Conservation (phyloP, 2,113 vertebrate species). For the Microcebus jonahi region DNA sequence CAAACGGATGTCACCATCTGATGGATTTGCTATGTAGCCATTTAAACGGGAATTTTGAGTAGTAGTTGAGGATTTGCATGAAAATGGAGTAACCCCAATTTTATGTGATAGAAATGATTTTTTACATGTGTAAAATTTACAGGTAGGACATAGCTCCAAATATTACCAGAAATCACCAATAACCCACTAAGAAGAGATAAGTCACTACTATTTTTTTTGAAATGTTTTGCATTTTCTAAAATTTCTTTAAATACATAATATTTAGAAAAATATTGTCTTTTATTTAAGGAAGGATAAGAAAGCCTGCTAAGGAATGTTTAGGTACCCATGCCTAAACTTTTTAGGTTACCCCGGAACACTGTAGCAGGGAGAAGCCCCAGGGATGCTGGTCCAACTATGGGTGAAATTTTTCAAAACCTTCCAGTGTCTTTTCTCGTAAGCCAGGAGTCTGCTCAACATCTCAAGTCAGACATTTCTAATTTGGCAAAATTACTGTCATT, state of each 20-base stretch:
- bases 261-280: not conserved
- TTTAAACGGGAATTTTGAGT: not conserved
- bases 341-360: not conserved
- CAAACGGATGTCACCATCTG: not conserved
- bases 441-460: not conserved
- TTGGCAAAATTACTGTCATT: constrained; percentile 23
- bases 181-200: not conserved
- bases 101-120: not conserved
- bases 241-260: not conserved
- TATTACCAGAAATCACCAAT: not conserved
- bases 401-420: not conserved
- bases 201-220: not conserved
- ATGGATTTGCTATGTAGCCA: not conserved
- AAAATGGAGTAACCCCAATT: not conserved
- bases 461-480: not conserved
- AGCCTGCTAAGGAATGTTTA: not conserved
- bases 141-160: too few species aligned
- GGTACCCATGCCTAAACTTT: not conserved
- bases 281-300: not conserved
- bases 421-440: accelerated
- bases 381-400: accelerated
- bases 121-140: not conserved
- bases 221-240: not conserved
- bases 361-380: accelerated
- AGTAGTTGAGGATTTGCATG: not conserved